These are phyloP conservation scores for Mercenaria mercenaria DNA, from an alignment of 1,140 invertebrate genomes.

Conservation along the genomic window DNA sequence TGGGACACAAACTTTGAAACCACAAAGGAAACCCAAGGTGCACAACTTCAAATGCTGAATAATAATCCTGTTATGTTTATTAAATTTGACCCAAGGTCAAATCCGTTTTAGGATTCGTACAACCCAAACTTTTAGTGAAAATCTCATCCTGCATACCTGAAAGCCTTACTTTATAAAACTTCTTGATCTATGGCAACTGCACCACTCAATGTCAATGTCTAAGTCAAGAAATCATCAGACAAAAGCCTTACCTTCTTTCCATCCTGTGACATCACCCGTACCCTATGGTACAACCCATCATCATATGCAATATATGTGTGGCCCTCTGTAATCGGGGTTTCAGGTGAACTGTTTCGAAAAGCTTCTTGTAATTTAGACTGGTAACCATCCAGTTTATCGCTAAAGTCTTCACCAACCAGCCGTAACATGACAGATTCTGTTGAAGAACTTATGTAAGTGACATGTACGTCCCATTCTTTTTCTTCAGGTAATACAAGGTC, in stretches of 20 bases:
- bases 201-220: too few relatives aligned
- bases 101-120: too few relatives aligned
- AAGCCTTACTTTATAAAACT: too few relatives aligned
- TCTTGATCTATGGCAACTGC: too few relatives aligned
- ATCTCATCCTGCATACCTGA: too few relatives aligned
- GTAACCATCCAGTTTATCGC: slow-evolving; percentile 55
- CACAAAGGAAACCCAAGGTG: too few relatives aligned
- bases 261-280: slow-evolving; percentile 55
- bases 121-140: too few relatives aligned
- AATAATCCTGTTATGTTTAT: too few relatives aligned
- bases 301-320: slow-evolving; percentile 61
- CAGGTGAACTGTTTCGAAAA: not conserved
- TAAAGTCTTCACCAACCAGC: slow-evolving; percentile 68
- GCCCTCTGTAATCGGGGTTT: slow-evolving; percentile 39
- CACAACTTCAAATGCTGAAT: too few relatives aligned
- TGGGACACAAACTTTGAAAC: too few relatives aligned
- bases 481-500: slow-evolving; percentile 63
- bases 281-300: slow-evolving; percentile 70
- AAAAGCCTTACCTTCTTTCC: slow-evolving; percentile 53
- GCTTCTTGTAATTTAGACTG: slow-evolving; percentile 38
- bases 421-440: slow-evolving; percentile 65
- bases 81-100: too few relatives aligned
- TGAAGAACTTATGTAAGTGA: slow-evolving; percentile 62
- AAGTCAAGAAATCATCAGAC: too few relatives aligned
- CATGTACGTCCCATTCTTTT: slow-evolving; percentile 68